Conservation (phyloP, 2,888 invertebrate genomes). For the Amiota minor region DNA sequence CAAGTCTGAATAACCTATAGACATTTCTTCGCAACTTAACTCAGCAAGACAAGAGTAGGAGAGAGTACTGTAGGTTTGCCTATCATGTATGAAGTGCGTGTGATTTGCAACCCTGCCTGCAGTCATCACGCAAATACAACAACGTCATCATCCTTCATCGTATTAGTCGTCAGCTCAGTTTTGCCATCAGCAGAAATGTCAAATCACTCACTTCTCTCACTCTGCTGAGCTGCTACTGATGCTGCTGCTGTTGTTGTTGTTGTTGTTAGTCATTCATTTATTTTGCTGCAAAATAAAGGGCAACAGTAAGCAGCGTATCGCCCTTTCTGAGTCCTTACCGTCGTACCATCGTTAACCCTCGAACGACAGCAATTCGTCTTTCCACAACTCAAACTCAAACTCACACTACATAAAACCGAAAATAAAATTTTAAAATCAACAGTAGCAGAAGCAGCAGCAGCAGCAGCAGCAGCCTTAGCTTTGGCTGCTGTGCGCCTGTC, state of each 20-base stretch:
- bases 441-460: background rate
- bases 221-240: background rate
- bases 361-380: conserved; percentile 24
- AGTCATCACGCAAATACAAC: conserved; percentile 48
- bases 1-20: too few relatives aligned
- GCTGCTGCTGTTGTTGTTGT: conserved; percentile 44
- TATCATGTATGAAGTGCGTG: conserved; percentile 24
- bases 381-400: background rate
- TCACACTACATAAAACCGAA: background rate
- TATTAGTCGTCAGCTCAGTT: conserved; percentile 50
- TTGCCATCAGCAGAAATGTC: conserved; percentile 65
- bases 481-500: conserved; percentile 61
- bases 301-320: conserved; percentile 8
- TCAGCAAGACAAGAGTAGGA: too few relatives aligned
- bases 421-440: too few relatives aligned
- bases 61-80: conserved; percentile 27
- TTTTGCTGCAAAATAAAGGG: background rate
- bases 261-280: conserved; percentile 12
- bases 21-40: too few relatives aligned
- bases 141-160: conserved; percentile 34
- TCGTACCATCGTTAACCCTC: background rate
- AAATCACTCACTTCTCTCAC: conserved; percentile 52
- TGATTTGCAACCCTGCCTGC: conserved; percentile 33
- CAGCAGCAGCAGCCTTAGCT: conserved; percentile 33
- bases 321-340: background rate